Evolutionary conservation across 2,113 vertebrate species (phyloP), one percentile per base, ranked within the genome.

Genomic region (Muscicapa adusta): DNA sequence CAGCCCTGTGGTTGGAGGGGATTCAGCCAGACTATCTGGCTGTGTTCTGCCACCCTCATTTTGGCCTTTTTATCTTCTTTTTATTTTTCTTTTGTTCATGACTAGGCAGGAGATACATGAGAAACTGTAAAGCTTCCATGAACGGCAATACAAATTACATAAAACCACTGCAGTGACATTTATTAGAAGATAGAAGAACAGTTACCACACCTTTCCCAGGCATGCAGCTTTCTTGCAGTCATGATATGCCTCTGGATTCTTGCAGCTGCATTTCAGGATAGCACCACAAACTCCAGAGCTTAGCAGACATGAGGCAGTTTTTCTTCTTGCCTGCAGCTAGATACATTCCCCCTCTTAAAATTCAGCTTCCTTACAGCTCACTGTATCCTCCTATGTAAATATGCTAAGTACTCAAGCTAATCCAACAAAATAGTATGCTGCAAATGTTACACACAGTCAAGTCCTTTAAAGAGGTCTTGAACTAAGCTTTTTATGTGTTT

Each of bases 1-100:
- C 1, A 10, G 65, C 1, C 1, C 25, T 79, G 24, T 26, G 61
- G 60, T 8, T 0, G 0, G 26, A 81, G 20, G 10, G 29, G 66
- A 68, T 68, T 81, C 70, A 81, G 33, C 26, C 72, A 56, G n/a
- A 8, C 15, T 18, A 8, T 36, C 22, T 28, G 40, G 4, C 12
- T 48, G 20, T 36, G 18, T 65, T 62, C 60, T 86, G 66, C 20
- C 48, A 65, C 22, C 19, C 23, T 70, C 38, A 51, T 26, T 56
- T 24, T 51, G 43, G 33, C 24, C 16, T 65, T 94, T 68, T 50
- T 3, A 43, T n/a, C 5, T 38, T 12, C 58, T 2, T 36, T 54
- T 47, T 5, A 8, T 28, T 51, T 16, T 56, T 56, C 42, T 5
- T 10, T 18, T 81, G 57, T 36, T 84, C 45, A 56, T 0, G 2